Base-by-base conservation (phyloP, 1,140 invertebrate species). In the Bombus consobrinus region DNA sequence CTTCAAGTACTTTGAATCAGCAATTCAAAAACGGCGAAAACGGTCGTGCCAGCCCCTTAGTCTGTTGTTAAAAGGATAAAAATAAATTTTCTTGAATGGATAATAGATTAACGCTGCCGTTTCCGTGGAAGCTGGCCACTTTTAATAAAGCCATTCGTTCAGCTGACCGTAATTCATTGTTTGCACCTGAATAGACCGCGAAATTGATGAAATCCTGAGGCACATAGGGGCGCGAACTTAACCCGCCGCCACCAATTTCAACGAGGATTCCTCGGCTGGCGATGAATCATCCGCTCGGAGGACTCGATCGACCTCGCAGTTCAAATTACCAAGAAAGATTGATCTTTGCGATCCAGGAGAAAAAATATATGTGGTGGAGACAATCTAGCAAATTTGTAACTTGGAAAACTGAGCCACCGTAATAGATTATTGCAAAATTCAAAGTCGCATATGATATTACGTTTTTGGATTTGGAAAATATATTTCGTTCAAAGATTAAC, bases 171-270 rank as follows among this genome's bases (percentile, higher is more conserved):
- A 89, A 89, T 77, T 89, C n/a, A 62, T 85, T 84, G 88, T 62
- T 80, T 82, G 75, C 80, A 83, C 66, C 59, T 73, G 76, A 81
- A 89, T 89, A 74, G 80, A 41, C 32, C 39, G 81, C 78, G 43
- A 85, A 90, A 90, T 90, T 90, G 88, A 90, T 90, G 89, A 87
- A 90, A 90, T 87, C 73, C n/a, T 34, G 41, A 59, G 47, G 73
- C 39, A 39, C n/a, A 62, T 25, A 37, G 74, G 74, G 59, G 76
- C 41, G 73, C 81, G 41, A 83, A 64, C 78, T 90, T 87, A 89
- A 57, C 76, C 75, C 43, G 2, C 25, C 73, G 62, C 41, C 77
- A 34, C 75, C 62, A 89, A 85, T 90, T 91, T 88, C 83, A 47
- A 53, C 66, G 82, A 81, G 87, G 69, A 88, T 78, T 90, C 81